A percentile compares a stretch with the other conserved stretches of the same genome.
phyloP scores from a whole-genome alignment of 2,113 vertebrate species.

The Calcarius ornatus region DNA sequence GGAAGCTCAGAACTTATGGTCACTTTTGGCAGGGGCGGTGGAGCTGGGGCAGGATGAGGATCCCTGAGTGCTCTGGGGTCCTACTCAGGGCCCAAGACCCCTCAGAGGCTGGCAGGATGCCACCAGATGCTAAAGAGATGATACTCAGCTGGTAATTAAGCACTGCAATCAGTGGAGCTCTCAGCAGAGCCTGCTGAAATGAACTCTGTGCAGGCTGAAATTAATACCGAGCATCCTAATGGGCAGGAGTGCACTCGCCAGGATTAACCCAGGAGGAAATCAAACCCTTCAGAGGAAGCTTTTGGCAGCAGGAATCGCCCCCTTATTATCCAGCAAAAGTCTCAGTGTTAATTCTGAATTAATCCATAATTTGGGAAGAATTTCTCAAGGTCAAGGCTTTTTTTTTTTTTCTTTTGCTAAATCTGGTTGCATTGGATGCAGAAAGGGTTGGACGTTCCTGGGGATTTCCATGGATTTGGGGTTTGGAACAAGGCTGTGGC shows the following conservation, averaged over 20 bases:
- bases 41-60: fast-evolving
- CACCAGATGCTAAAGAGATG: neutral
- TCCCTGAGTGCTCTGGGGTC: neutral
- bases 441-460: fast-evolving
- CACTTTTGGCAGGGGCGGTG: neutral
- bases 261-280: conserved; percentile 13
- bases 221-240: neutral
- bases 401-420: neutral
- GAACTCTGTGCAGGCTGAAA: conserved; percentile 28
- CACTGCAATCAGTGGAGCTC: conserved; percentile 22
- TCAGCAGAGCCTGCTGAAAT: neutral
- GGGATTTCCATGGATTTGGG: neutral
- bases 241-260: neutral
- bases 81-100: neutral
- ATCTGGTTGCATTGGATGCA: neutral
- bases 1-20: neutral
- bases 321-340: neutral
- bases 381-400: neutral
- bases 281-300: neutral
- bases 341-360: neutral
- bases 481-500: neutral
- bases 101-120: neutral
- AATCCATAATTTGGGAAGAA: neutral
- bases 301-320: neutral
- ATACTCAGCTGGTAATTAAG: conserved; percentile 25